Conservation (phyloP, 2,113 vertebrate genomes). For the Lampris incognitus region DNA sequence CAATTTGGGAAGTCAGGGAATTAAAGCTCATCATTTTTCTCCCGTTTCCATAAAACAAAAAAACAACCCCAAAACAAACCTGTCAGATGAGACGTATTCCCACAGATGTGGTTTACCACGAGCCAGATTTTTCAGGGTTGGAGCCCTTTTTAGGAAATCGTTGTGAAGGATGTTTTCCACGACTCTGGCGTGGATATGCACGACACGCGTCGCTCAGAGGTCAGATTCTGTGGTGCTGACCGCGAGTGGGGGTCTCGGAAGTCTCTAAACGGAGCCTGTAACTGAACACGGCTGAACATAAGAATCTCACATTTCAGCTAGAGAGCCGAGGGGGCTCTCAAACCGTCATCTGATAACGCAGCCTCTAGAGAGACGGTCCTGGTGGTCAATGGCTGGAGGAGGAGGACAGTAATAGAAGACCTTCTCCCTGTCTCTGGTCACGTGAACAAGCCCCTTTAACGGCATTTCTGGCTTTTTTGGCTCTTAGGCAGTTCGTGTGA, state of each 20-base stretch:
- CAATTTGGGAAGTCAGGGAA: conserved; percentile 40
- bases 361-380: background rate
- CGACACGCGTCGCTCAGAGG: no score
- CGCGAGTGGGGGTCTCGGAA: no score
- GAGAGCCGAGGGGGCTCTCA: background rate
- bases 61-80: background rate
- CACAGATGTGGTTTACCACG: conserved; percentile 34
- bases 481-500: conserved; percentile 20
- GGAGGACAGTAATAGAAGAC: conserved; percentile 27
- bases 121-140: no score
- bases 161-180: no score
- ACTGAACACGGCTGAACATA: no score
- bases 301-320: no score
- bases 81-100: background rate
- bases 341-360: background rate
- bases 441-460: background rate
- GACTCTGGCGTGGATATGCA: no score
- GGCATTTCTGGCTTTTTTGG: background rate
- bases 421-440: conserved; percentile 30
- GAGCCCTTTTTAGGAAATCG: no score
- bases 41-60: conserved; percentile 18
- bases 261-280: no score
- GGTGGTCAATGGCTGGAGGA: conserved; percentile 21
- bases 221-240: no score
- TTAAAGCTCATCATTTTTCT: conserved; percentile 55